These are phyloP conservation scores for Picathartes gymnocephalus DNA, from an alignment of 2,113 vertebrate species.

Conservation along the genomic window DNA sequence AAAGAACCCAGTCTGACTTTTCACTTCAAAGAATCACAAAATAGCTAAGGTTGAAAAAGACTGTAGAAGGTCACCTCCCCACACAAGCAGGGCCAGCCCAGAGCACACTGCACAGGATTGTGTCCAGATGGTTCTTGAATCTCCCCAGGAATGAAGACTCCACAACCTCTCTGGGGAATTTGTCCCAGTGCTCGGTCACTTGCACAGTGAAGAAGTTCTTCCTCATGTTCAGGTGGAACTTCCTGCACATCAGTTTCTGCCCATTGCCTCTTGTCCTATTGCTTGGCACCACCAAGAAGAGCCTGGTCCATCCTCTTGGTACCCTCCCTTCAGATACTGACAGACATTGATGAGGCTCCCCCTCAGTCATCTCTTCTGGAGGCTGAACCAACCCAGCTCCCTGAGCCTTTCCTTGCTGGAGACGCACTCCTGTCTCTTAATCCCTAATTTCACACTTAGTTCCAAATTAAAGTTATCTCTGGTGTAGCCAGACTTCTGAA, in stretches of 20 bases:
- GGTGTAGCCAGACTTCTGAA: not conserved
- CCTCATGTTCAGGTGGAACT: not conserved
- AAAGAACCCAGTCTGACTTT: not conserved
- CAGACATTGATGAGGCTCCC: not conserved
- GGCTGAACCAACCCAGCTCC: not conserved
- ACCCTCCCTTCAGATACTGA: not conserved
- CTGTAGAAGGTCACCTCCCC: not conserved
- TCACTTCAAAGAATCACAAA: not conserved
- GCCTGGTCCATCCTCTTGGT: not conserved
- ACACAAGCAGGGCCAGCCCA: not conserved
- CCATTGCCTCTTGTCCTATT: not conserved
- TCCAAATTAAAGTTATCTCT: not conserved
- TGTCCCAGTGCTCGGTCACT: not conserved
- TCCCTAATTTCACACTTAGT: not conserved
- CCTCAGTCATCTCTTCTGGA: not conserved
- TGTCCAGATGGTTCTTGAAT: fast-evolving
- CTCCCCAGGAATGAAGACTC: not conserved
- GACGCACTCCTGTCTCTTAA: not conserved
- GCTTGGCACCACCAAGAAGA: not conserved
- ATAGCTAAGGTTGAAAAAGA: not conserved
- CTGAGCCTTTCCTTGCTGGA: fast-evolving
- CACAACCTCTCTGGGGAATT: not conserved
- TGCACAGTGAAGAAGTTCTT: not conserved
- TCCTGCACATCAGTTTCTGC: not conserved
- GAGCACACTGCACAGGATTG: not conserved